A percentile compares a stretch with the other conserved stretches of the same genome.
Conservation (phyloP, 2,797 vertebrate species). For the Acrossocheilus fasciatus region DNA sequence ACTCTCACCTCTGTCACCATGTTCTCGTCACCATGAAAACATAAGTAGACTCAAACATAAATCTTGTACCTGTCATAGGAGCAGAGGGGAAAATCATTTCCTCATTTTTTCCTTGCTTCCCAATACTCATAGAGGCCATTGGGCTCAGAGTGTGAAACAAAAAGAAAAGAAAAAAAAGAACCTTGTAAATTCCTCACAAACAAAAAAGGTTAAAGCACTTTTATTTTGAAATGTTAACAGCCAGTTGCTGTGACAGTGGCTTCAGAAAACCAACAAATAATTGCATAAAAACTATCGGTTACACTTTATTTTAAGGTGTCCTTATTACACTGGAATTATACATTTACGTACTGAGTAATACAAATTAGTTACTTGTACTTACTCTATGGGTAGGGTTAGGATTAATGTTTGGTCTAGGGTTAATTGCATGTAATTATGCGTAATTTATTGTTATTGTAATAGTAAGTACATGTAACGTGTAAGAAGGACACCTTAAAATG, state of each 20-base stretch:
- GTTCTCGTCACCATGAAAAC: slow-evolving; percentile 29
- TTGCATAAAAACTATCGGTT: slow-evolving; percentile 8
- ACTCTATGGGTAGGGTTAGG: background rate
- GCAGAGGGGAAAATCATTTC: slow-evolving; percentile 40
- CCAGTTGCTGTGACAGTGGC: slow-evolving; percentile 52
- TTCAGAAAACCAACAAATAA: slow-evolving; percentile 24
- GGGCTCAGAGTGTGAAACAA: slow-evolving; percentile 36
- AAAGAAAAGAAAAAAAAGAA: slow-evolving; percentile 44
- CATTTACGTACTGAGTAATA: background rate
- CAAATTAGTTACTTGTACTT: background rate
- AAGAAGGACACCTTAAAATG: background rate
- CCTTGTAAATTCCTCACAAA: slow-evolving; percentile 61
- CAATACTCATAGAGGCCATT: background rate
- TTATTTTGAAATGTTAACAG: slow-evolving; percentile 61
- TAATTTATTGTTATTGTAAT: background rate
- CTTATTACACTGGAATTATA: background rate
- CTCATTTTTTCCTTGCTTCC: slow-evolving; percentile 14
- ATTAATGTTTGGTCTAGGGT: background rate
- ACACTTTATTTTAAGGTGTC: background rate
- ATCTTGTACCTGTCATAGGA: slow-evolving; percentile 16
- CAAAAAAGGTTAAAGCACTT: slow-evolving; percentile 56
- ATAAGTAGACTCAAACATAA: slow-evolving; percentile 19
- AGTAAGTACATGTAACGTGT: background rate
- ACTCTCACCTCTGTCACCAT: slow-evolving; percentile 39
- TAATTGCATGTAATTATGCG: background rate